Evolutionary conservation across 2,888 invertebrate species (phyloP).

Genomic region (Shargacucullia verbasci): DNA sequence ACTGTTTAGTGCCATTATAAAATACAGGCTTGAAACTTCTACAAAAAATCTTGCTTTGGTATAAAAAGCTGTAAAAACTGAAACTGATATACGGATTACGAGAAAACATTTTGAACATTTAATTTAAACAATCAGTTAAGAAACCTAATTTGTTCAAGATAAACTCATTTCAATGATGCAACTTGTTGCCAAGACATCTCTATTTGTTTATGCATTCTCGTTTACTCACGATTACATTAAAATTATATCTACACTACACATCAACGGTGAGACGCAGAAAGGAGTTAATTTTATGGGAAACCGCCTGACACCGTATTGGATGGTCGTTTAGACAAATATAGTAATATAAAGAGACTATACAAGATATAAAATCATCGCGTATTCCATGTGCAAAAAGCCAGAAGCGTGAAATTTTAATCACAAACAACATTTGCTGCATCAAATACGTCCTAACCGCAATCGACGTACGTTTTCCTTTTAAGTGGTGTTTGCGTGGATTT

Average conservation of each 20-base stretch:
- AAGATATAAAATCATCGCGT: neutral
- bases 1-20: too few species aligned
- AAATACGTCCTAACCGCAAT: neutral
- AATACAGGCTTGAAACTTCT: too few species aligned
- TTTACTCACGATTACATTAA: slow-evolving; percentile 13
- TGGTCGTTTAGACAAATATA: neutral
- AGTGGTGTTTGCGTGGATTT: too few species aligned
- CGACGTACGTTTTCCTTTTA: too few species aligned
- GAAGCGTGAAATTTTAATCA: neutral
- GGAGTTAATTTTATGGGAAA: slow-evolving; percentile 16
- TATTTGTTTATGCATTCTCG: slow-evolving; percentile 25
- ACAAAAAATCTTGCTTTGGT: too few species aligned
- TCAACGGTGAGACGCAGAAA: slow-evolving; percentile 3
- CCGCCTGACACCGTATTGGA: neutral
- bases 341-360: neutral
- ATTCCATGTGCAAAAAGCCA: neutral
- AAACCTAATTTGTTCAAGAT: slow-evolving; percentile 50
- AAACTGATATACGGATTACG: neutral
- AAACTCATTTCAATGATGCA: slow-evolving; percentile 36
- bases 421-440: slow-evolving; percentile 10
- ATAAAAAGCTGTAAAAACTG: neutral
- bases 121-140: slow-evolving; percentile 1
- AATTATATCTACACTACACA: slow-evolving; percentile 13
- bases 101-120: slow-evolving; percentile 1
- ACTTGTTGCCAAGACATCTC: slow-evolving; percentile 35